phyloP scores from a whole-genome alignment of 2,113 vertebrate genomes.

The Tachycineta bicolor region DNA sequence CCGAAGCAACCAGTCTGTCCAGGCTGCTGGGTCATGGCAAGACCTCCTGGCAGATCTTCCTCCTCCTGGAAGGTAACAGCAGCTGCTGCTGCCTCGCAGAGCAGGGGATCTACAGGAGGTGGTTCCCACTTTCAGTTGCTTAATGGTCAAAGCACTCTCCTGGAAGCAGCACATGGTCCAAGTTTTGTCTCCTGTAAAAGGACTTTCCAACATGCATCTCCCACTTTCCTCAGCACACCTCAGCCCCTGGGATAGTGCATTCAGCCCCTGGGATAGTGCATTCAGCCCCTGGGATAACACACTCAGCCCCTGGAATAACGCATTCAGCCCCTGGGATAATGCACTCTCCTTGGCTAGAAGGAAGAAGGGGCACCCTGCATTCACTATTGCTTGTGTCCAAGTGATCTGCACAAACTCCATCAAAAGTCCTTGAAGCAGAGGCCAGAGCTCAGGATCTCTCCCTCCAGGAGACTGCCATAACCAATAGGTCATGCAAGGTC shows the following conservation, averaged over 20 bases:
- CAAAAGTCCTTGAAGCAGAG: neutral
- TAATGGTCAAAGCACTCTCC: neutral
- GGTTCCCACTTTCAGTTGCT: neutral
- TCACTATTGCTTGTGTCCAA: neutral
- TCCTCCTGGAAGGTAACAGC: neutral
- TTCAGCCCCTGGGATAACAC: neutral
- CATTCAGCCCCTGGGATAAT: neutral
- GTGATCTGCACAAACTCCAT: neutral
- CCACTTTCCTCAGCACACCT: neutral
- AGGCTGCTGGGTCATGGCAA: neutral
- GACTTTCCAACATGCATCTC: rapidly evolving
- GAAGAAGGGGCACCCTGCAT: neutral
- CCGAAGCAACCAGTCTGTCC: neutral
- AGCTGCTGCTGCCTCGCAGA: rapidly evolving
- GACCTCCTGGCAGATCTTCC: neutral
- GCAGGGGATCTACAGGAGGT: neutral
- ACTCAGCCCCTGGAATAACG: neutral
- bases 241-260: neutral
- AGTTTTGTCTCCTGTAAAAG: neutral
- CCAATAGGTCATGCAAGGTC: neutral
- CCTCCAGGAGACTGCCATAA: neutral
- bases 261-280: neutral
- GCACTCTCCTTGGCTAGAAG: neutral
- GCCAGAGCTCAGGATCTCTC: neutral
- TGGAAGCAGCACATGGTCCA: rapidly evolving